phyloP scores from a whole-genome alignment of 2,888 invertebrate species.

The Platypus cylindrus region DNA sequence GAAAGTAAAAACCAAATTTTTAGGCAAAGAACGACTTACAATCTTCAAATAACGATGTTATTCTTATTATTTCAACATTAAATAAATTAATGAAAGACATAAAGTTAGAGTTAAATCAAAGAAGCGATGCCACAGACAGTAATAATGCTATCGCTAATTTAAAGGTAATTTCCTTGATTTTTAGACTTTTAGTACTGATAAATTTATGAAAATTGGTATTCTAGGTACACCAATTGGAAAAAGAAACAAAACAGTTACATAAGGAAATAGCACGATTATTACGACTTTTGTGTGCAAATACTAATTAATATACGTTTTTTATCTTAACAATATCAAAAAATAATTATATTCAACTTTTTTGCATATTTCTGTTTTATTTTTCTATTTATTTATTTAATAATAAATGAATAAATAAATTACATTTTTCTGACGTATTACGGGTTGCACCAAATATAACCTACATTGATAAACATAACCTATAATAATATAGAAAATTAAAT shows the following conservation, averaged over 20 bases:
- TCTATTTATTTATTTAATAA: not conserved
- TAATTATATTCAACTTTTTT: too few relatives aligned
- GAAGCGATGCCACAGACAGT: constrained; percentile 1
- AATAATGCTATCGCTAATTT: constrained; percentile 6
- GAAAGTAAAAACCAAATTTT: constrained; percentile 4
- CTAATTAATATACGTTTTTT: too few relatives aligned
- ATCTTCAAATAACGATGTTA: constrained; percentile 24
- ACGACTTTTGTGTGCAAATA: constrained; percentile 18
- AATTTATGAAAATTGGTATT: constrained; percentile 6
- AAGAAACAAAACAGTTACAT: constrained; percentile 26
- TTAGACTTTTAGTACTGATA: not conserved
- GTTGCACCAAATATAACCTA: not conserved
- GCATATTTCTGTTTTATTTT: too few relatives aligned
- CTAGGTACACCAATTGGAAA: constrained; percentile 24
- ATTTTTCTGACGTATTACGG: not conserved
- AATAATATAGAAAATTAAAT: constrained; percentile 1
- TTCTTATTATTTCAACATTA: constrained; percentile 25
- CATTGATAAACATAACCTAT: not conserved
- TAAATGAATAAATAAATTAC: not conserved
- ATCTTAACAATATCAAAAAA: too few relatives aligned
- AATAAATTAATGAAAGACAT: constrained; percentile 28
- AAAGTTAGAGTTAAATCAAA: constrained; percentile 23
- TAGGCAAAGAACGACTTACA: constrained; percentile 11
- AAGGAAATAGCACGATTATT: constrained; percentile 24
- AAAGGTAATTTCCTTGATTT: constrained; percentile 6